Evolutionary conservation across 2,113 vertebrate genomes (phyloP), one percentile per base, ranked within the genome.

Genomic region (Cyprinodon variegatus): DNA sequence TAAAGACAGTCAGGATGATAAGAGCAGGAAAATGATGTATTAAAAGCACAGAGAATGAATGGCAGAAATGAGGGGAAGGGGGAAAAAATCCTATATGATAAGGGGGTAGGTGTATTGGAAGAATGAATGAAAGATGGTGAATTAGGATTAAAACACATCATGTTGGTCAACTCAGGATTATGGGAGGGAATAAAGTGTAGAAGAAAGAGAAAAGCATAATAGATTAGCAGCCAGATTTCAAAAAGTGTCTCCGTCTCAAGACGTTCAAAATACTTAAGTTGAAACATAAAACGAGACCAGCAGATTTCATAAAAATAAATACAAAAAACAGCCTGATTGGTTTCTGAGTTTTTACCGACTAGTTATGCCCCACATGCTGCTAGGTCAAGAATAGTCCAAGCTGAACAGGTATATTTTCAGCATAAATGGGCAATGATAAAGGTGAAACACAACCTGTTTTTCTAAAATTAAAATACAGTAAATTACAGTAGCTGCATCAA

Each of bases 1-100:
- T 46, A 72, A 69, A 73, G 69, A 50, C 72, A 65, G 63, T 11
- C 82, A 67, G 60, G 22, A 39, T 59, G 72, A 76, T 4, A 41
- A n/a, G 0, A 60, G 65, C 45, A 69, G 43, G 67, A 61, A 57
- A 68, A 38, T 6, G 4, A 46, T 76, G 74, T 10, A 41, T 61
- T 74, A 48, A 5, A 48, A 48, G 11, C 43, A 68, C 17, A 65
- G 17, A 37, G 50, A 41, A 20, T 1, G 38, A 50, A 40, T 20
- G 66, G 37, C 0, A 67, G 74, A 57, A 59, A 15, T n/a, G 3
- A 46, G 36, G 1, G 41, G 61, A 22, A 29, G 1, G 46, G 15
- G 43, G 46, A 39, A 41, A 7, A 36, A 53, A 1, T 36, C 59
- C 45, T 41, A 38, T 22, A 15, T 38, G 61, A 29, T 1, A 22